phyloP scores from a whole-genome alignment of 2,888 invertebrate species.

The Tipula vernalis region DNA sequence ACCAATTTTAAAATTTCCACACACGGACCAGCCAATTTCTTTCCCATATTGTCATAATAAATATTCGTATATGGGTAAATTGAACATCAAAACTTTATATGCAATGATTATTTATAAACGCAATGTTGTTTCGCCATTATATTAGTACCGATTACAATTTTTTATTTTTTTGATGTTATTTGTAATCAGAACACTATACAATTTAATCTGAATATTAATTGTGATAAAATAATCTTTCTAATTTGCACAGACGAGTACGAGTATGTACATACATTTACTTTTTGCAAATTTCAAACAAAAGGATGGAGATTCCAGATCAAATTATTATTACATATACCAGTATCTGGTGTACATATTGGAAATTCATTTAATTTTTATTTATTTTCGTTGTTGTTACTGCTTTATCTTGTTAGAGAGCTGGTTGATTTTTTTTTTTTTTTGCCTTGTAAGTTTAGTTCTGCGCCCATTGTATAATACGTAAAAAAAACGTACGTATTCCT shows the following conservation, averaged over 20 bases:
- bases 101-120: too few relatives aligned
- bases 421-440: background rate
- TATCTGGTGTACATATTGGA: background rate
- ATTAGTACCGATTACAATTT: background rate
- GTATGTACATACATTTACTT: background rate
- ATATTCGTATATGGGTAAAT: too few relatives aligned
- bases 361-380: background rate
- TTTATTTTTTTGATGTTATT: background rate
- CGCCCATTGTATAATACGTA: background rate
- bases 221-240: background rate
- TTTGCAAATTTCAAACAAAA: background rate
- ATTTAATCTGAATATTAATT: background rate
- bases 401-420: background rate
- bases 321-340: background rate
- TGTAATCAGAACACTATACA: background rate
- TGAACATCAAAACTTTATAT: too few relatives aligned
- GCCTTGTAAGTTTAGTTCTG: background rate
- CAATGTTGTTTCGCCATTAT: background rate
- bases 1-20: too few relatives aligned
- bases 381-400: background rate
- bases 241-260: background rate
- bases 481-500: background rate
- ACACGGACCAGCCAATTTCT: too few relatives aligned
- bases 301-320: background rate
- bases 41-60: too few relatives aligned